Base-by-base conservation (phyloP, 2,797 vertebrate species). In the Sphenopsis melanotis region DNA sequence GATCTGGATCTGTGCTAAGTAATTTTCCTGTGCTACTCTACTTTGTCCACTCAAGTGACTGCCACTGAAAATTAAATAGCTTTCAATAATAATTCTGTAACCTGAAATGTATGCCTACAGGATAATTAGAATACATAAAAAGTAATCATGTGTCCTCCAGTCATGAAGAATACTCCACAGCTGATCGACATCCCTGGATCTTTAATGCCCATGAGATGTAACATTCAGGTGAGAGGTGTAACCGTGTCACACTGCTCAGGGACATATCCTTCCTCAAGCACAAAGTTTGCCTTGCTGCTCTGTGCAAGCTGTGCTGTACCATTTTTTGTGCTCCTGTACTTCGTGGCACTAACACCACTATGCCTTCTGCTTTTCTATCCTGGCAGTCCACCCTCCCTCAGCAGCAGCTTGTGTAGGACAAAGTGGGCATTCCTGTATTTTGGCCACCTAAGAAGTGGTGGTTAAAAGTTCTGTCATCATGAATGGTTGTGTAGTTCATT, bases 101-200 rank as follows among this genome's bases (percentile, higher is more conserved):
- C 91, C 77, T 96, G 94, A 96, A 97, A 97, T 88, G 57, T 96
- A 97, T 98, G 95, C 94, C 96, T 76, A 55, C 85, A 87, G 95
- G 74, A 96, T 97, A 98, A 97, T 98, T 97, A 97, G 70, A 96
- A 37, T 96, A 84, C 96, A 97, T 96, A 96, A 97, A 97, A 98
- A 77, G 72, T 92, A 97, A 96, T 97, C 87, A 70, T 72, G 80
- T 96, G 64, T 93, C 92, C 91, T 96, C 83, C 78, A 83, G 76
- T 95, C 65, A 8, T 83, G 83, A 96, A 92, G 95, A 94, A 79
- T 37, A 39, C 71, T 93, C 75, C 83, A 42, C 64, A 91, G 77
- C 61, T 68, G 90, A 97, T 97, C 5, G 1, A 57, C 44, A 55
- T 37, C 30, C 7, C 56, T 87, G 85, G 39, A 90, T 93, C 69